Evolutionary conservation across 2,888 invertebrate genomes (phyloP), one percentile per base, ranked within the genome.

Genomic region (Cryptus armator): DNA sequence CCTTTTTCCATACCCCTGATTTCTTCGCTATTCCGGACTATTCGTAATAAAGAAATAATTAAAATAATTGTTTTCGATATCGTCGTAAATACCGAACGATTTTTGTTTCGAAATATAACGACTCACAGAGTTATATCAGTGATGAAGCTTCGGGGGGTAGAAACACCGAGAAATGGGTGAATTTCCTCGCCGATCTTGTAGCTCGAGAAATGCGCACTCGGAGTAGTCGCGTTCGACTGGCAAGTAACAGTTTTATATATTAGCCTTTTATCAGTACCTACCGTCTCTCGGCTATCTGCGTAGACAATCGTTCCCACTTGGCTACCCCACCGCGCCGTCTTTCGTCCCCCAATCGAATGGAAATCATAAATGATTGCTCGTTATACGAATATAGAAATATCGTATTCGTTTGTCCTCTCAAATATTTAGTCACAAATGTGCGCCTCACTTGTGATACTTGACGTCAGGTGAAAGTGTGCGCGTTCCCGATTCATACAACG

Each of bases 1-100:
- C 90, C 87, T 86, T 88, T 87, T 79, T 91, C 88, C 92, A 92
- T 92, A 87, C 86, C 89, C 81, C 75, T 85, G 79, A 62, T 62
- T 32, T 62, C 32, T n/a, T n/a, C 59, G 6, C 7, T 14, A 12
- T 10, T 64, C 64, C 70, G 43, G 72, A 84, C 85, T 74, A 71
- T 48, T 81, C 74, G 72, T 44, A 78, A 43, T 24, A 56, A 86
- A 89, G 87, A 62, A 64, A 84, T 80, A 29, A 5, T 2, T 43
- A n/a, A 24, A 81, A 37, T 37, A 5, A 7, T 37, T 0, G 2
- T 24, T 24, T 24, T 24, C 24, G 24, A 24, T 24, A 24, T 24
- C 24, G 24, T 24, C 24, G 2, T 24, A 1, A 24, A 2, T 24
- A 24, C 24, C 24, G 24, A 24, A 1, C 24, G 24, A 24, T 24